phyloP scores from a whole-genome alignment of 2,888 invertebrate species.

The Drosophila macrospina region DNA sequence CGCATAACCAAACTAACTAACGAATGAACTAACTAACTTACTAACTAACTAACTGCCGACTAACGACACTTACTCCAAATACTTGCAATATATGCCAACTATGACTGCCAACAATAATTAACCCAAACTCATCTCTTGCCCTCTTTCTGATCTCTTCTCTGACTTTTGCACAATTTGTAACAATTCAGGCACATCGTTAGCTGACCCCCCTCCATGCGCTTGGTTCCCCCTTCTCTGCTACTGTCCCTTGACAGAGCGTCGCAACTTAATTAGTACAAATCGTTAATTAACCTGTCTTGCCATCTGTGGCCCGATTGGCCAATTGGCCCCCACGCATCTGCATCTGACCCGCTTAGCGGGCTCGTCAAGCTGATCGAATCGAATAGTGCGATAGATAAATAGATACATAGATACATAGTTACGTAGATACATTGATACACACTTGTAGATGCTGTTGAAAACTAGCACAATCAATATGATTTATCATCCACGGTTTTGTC shows the following conservation, averaged over 20 bases:
- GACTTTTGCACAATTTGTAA: slow-evolving; percentile 31
- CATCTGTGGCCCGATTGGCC: slow-evolving; percentile 75
- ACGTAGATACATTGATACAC: not conserved
- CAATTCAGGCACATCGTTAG: slow-evolving; percentile 26
- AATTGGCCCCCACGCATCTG: slow-evolving; percentile 76
- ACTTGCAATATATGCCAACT: not conserved
- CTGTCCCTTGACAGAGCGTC: slow-evolving; percentile 25
- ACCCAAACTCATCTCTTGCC: slow-evolving; percentile 19
- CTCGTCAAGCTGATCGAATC: slow-evolving; percentile 12
- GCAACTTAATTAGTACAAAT: slow-evolving; percentile 70
- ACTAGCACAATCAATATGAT: slow-evolving; percentile 40
- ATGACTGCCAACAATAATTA: slow-evolving; percentile 28
- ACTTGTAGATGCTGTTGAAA: slow-evolving; percentile 10
- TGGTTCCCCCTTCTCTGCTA: not conserved
- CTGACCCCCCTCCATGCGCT: not conserved
- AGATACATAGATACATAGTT: not conserved
- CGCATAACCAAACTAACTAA: slow-evolving; percentile 4
- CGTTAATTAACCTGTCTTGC: slow-evolving; percentile 74
- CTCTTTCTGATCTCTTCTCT: slow-evolving; percentile 10
- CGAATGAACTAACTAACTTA: not conserved
- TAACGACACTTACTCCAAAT: slow-evolving; percentile 14
- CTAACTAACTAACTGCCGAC: slow-evolving; percentile 16
- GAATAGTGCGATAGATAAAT: slow-evolving; percentile 8
- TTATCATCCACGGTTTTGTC: slow-evolving; percentile 33
- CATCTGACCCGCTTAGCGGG: slow-evolving; percentile 65